Evolutionary conservation across 2,888 invertebrate species (phyloP), one percentile per base, ranked within the genome.

Genomic region (Pachymerium ferrugineum): DNA sequence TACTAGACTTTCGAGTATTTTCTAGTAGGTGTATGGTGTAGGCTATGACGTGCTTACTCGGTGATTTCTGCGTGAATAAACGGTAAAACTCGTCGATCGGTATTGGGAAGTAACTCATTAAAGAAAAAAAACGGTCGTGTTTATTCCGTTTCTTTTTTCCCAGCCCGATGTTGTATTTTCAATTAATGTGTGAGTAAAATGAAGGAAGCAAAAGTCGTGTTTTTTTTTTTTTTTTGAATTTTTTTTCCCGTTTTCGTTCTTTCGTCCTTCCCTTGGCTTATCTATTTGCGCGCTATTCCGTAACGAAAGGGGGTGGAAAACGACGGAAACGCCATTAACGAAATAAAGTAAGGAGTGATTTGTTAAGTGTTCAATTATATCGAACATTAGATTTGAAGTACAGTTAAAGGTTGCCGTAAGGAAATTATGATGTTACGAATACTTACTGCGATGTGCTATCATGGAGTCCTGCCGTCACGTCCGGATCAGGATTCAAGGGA

Each of bases 401-500:
- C n/a, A n/a, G n/a, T n/a, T n/a, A 25, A 25, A 19, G 25, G 54
- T 54, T 25, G 25, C 22, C 54, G 25, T 12, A 19, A 25, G 5
- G 22, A 54, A 54, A 54, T 25, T 25, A 25, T 54, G 54, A 25
- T 54, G 22, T 22, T 54, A 25, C 54, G 12, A 22, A 25, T 54
- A 54, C 54, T 54, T 54, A 54, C 54, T 54, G 54, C 54, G 54
- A 54, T 54, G 54, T 28, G 54, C 54, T 22, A 54, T 54, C 54
- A 54, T 54, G 54, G 54, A 54, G 54, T 54, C 25, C 12, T 12
- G 54, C 54, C 54, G 54, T 54, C 54, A 54, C 22, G 8, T 22
- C 54, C 54, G 54, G n/a, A 54, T 54, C 54, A 54, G 54, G 54
- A 5, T 8, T 19, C 8, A 54, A 22, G 22, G 54, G 14, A n/a